These are phyloP conservation scores for Passerculus sandwichensis DNA, from an alignment of 2,797 vertebrate species.

Conservation along the genomic window DNA sequence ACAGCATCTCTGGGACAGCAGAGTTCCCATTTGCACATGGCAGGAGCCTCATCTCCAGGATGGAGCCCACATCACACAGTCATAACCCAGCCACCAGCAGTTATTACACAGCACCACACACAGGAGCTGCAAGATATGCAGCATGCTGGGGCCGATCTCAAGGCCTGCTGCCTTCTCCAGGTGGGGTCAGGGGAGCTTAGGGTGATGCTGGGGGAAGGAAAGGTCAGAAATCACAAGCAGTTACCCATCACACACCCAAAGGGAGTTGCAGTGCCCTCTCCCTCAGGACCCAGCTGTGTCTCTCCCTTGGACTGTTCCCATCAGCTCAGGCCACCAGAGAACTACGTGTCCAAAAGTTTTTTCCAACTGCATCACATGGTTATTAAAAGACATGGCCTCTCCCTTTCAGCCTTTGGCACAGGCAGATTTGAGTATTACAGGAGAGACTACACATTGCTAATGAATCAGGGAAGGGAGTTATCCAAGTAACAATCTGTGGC, in stretches of 20 bases:
- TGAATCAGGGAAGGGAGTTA: constrained; percentile 26
- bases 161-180: background rate
- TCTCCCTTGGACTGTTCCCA: background rate
- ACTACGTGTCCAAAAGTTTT: constrained; percentile 12
- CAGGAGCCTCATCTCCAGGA: background rate
- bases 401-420: background rate
- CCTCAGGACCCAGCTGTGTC: background rate
- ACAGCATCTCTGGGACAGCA: background rate
- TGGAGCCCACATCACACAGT: background rate
- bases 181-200: background rate
- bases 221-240: background rate
- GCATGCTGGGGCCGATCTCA: accelerated
- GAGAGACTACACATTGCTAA: background rate
- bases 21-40: accelerated
- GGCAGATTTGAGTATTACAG: constrained; percentile 13
- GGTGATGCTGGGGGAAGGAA: background rate
- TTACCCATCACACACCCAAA: background rate
- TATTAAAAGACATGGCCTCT: constrained; percentile 55
- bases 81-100: background rate
- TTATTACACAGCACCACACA: background rate
- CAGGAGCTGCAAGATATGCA: background rate
- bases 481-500: background rate
- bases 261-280: background rate
- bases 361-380: constrained; percentile 43
- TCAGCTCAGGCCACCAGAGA: background rate